Evolutionary conservation across 2,113 vertebrate species (phyloP).

Genomic region (Arothron firmamentum): DNA sequence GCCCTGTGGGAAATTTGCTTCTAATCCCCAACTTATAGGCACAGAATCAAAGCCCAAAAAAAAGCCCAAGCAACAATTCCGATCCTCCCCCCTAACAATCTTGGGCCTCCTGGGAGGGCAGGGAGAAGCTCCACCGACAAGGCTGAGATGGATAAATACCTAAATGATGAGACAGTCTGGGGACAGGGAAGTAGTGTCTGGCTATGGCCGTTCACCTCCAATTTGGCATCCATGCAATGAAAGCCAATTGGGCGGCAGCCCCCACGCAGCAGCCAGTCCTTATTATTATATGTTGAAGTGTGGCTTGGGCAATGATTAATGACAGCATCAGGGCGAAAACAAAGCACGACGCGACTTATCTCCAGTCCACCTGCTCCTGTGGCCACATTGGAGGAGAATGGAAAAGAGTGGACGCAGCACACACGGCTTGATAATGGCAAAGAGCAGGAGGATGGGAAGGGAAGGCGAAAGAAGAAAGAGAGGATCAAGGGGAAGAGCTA

Average conservation of each 20-base stretch:
- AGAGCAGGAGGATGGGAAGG: conserved; percentile 64
- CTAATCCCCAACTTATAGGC: conserved; percentile 99
- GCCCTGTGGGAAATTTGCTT: conserved; percentile 99
- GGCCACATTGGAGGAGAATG: conserved; percentile 88
- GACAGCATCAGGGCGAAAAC: conserved; percentile 96
- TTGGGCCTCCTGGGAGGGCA: conserved; percentile 89
- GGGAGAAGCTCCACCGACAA: conserved; percentile 90
- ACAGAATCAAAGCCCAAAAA: conserved; percentile 94
- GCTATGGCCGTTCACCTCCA: conserved; percentile 97
- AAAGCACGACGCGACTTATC: conserved; percentile 98
- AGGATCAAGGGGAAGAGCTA: conserved; percentile 20
- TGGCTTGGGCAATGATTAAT: conserved; percentile 99
- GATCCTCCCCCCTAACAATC: conserved; percentile 95
- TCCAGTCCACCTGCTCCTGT: conserved; percentile 98
- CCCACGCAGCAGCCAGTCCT: conserved; percentile 94
- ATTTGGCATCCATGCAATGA: conserved; percentile 95
- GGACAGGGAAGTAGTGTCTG: conserved; percentile 93
- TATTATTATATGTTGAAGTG: conserved; percentile 99
- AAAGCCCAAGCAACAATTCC: conserved; percentile 98
- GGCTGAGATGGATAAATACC: conserved; percentile 99
- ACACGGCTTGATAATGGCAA: conserved; percentile 84
- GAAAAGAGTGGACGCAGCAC: conserved; percentile 78
- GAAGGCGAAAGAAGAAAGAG: conserved; percentile 8
- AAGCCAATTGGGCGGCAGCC: conserved; percentile 97
- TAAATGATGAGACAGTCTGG: conserved; percentile 99